Conservation (phyloP, 1,140 invertebrate genomes). For the Brachionus paranguensis region DNA sequence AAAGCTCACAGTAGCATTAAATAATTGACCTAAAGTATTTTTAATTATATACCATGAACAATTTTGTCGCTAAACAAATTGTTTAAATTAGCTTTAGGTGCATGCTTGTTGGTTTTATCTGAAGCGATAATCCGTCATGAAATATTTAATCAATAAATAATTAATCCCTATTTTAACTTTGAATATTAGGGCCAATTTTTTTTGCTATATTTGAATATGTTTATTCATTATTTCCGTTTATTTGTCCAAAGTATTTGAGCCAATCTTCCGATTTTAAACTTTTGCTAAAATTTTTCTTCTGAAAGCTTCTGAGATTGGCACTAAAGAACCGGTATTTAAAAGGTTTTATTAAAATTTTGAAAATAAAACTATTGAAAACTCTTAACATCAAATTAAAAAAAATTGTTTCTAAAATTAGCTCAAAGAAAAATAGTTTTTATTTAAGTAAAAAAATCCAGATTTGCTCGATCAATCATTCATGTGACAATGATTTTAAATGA, state of each 20-base stretch:
- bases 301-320: background rate
- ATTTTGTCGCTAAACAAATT: background rate
- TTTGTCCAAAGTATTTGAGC: background rate
- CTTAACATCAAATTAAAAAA: background rate
- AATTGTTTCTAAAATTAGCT: background rate
- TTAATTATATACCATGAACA: background rate
- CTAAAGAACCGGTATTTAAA: background rate
- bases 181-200: background rate
- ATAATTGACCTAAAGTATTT: slow-evolving; percentile 11
- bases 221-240: background rate
- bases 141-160: background rate
- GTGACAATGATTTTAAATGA: background rate
- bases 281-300: background rate
- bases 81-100: background rate
- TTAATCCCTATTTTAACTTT: background rate
- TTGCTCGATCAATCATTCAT: background rate
- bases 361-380: background rate
- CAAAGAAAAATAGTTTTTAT: background rate
- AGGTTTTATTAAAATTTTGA: background rate
- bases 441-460: background rate
- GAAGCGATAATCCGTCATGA: background rate
- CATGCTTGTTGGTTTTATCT: background rate
- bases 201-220: background rate
- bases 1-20: slow-evolving; percentile 11
- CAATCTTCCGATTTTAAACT: background rate